Percentiles rank a stretch among this genome's conserved stretches.
Conservation (phyloP, 2,888 invertebrate genomes). For the Meteorus cinctellus region DNA sequence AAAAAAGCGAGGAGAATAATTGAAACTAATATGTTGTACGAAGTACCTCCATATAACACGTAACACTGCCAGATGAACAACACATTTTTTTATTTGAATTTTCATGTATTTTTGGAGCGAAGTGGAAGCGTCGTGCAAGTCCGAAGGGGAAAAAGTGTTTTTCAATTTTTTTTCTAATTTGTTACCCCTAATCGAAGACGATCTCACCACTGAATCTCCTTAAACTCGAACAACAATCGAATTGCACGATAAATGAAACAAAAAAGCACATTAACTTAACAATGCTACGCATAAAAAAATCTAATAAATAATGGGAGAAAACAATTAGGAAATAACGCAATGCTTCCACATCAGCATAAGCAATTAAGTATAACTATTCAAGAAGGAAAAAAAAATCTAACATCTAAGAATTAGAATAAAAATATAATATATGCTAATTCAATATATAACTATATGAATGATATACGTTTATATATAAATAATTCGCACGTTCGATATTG, state of each 20-base stretch:
- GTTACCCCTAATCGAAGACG: not conserved
- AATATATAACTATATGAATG: not conserved
- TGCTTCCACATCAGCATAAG: conserved; percentile 4
- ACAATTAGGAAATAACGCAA: conserved; percentile 6
- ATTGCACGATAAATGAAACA: not conserved
- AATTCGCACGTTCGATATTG: conserved; percentile 33
- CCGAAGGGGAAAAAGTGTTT: conserved; percentile 3
- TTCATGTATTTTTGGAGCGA: conserved; percentile 38
- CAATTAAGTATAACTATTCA: not conserved
- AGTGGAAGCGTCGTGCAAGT: conserved; percentile 26
- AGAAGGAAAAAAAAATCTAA: not conserved
- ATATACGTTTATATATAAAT: not conserved
- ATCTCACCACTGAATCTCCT: not conserved
- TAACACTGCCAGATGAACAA: conserved; percentile 24
- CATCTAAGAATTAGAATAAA: conserved; percentile 8
- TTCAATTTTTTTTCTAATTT: conserved; percentile 5
- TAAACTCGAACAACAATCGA: not conserved
- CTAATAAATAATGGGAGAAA: not conserved
- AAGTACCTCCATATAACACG: conserved; percentile 9
- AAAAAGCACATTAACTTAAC: conserved; percentile 13
- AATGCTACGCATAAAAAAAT: not conserved
- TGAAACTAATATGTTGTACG: conserved; percentile 7
- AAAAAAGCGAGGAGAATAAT: not conserved
- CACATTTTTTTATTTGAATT: not conserved
- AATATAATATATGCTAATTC: conserved; percentile 15